Percentiles rank a stretch among this genome's conserved stretches.
phyloP scores from a whole-genome alignment of 2,113 vertebrate species.

The Grammomys surdaster region DNA sequence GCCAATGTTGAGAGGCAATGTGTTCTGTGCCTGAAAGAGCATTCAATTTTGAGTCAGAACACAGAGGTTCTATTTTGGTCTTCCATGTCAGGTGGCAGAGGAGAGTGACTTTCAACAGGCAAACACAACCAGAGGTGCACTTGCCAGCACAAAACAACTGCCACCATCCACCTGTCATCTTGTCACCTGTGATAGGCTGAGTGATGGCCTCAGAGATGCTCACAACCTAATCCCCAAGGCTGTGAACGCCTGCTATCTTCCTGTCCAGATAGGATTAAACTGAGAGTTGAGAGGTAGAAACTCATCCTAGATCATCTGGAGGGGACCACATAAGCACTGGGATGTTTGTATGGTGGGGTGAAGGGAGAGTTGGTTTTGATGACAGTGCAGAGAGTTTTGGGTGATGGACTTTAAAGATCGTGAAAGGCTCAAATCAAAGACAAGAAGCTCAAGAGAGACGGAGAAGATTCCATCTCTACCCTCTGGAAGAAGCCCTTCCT shows the following conservation, averaged over 20 bases:
- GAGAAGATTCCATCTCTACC: neutral
- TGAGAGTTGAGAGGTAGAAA: neutral
- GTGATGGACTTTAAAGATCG: neutral
- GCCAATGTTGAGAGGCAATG: conserved; percentile 63
- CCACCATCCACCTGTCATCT: conserved; percentile 39
- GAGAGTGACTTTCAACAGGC: conserved; percentile 51
- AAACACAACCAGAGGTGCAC: conserved; percentile 40
- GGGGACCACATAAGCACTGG: neutral
- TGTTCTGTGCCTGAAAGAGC: conserved; percentile 55
- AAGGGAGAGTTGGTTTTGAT: neutral
- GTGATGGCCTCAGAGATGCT: neutral
- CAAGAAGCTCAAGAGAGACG: neutral
- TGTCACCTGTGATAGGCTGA: conserved; percentile 28
- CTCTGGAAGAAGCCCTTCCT: neutral
- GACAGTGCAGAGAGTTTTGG: neutral
- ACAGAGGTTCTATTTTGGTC: conserved; percentile 59
- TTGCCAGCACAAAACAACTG: conserved; percentile 23
- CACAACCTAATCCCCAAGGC: neutral
- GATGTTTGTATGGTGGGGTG: neutral
- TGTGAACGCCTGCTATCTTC: neutral
- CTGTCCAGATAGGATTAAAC: neutral
- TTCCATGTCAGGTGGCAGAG: conserved; percentile 35
- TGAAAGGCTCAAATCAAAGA: neutral
- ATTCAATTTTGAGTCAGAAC: conserved; percentile 67
- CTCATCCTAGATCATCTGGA: neutral